Evolutionary conservation across 2,113 vertebrate species (phyloP).

Genomic region (Anser brachyrhynchus): DNA sequence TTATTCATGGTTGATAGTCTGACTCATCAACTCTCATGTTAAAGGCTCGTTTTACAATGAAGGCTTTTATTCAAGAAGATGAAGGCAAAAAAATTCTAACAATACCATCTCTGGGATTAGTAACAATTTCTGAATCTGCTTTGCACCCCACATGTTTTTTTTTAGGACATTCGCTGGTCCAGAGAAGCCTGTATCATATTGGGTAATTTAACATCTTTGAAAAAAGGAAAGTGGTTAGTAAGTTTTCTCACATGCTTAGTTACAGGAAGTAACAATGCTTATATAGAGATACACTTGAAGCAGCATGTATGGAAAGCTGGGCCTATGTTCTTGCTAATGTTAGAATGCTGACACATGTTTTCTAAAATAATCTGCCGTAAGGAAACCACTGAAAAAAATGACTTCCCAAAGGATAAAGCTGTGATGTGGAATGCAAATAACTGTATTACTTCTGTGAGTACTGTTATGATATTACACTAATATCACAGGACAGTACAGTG

Average conservation of each 20-base stretch:
- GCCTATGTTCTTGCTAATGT: neutral
- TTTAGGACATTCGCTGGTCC: neutral
- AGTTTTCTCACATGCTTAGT: neutral
- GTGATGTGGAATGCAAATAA: neutral
- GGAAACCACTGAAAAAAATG: neutral
- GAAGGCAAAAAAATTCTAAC: slow-evolving; percentile 9
- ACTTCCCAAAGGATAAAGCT: neutral
- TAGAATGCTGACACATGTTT: rapidly evolving
- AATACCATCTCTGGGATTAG: neutral
- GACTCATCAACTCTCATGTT: slow-evolving; percentile 36
- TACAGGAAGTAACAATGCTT: neutral
- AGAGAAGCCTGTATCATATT: neutral
- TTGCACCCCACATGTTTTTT: neutral
- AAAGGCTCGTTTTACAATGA: slow-evolving; percentile 47
- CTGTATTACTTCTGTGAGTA: neutral
- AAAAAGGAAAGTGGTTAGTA: neutral
- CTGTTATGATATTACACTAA: neutral
- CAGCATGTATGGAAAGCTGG: neutral
- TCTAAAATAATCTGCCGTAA: neutral
- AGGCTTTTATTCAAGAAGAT: slow-evolving; percentile 32
- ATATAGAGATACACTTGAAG: neutral
- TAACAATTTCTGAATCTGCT: neutral
- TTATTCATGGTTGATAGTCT: slow-evolving; percentile 35
- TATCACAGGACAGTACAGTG: neutral
- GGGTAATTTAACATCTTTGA: neutral